Percentiles rank a stretch among this genome's conserved stretches.
These are phyloP conservation scores for Euzetes globulus DNA, from an alignment of 2,888 invertebrate species.

Conservation along the genomic window DNA sequence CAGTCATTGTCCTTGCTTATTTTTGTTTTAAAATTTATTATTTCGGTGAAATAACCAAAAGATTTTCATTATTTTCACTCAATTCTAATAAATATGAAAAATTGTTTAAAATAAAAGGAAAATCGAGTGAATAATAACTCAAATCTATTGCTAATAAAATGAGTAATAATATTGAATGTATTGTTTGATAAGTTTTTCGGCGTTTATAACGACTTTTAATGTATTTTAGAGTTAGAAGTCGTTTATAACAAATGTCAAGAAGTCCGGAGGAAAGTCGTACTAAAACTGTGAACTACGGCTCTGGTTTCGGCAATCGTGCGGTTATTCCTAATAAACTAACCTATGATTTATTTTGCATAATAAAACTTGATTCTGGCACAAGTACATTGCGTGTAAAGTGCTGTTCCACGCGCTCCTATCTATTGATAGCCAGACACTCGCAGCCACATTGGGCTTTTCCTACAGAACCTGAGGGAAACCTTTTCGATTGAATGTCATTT, in stretches of 20 bases:
- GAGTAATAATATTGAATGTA: background rate
- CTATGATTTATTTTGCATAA: constrained; percentile 6
- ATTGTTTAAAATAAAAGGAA: too few relatives aligned
- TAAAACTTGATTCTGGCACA: background rate
- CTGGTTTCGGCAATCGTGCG: background rate
- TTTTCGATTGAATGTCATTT: constrained; percentile 4
- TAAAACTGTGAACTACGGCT: background rate
- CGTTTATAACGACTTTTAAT: background rate
- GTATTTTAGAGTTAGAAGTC: background rate
- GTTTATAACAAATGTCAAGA: background rate
- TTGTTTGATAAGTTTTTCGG: background rate
- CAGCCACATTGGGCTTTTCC: background rate
- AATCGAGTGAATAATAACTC: too few relatives aligned
- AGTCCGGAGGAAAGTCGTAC: background rate
- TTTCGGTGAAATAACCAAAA: too few relatives aligned
- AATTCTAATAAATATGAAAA: too few relatives aligned
- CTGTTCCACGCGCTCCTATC: background rate
- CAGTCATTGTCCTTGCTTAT: too few relatives aligned
- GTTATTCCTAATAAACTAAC: constrained; percentile 1
- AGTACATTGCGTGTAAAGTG: background rate
- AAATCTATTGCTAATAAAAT: background rate
- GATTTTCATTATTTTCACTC: too few relatives aligned
- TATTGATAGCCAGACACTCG: background rate
- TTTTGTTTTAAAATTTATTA: too few relatives aligned
- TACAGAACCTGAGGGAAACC: background rate